Evolutionary conservation across 2,113 vertebrate genomes (phyloP).

Genomic region (Amphilophus citrinellus): DNA sequence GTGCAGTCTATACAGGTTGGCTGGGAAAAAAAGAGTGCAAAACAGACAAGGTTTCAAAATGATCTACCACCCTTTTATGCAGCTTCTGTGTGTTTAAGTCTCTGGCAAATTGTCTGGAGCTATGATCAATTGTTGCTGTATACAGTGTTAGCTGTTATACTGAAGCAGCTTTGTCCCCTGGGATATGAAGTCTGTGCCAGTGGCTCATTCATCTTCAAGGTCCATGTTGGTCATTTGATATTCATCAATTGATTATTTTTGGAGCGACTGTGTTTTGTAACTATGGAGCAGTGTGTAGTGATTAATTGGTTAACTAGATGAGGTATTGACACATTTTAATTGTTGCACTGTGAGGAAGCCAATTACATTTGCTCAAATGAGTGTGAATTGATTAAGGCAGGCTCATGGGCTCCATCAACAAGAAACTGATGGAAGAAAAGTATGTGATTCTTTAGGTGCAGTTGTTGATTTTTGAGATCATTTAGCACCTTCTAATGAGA

Average conservation of each 20-base stretch:
- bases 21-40: not conserved
- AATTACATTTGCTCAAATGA: constrained; percentile 71
- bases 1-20: not conserved
- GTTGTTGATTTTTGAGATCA: constrained; percentile 43
- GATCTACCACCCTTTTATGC: constrained; percentile 23
- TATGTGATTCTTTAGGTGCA: constrained; percentile 16
- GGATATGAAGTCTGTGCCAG: not conserved
- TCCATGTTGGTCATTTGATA: constrained; percentile 60
- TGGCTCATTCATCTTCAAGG: constrained; percentile 54
- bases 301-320: constrained; percentile 59
- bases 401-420: constrained; percentile 37
- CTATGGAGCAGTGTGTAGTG: constrained; percentile 12
- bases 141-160: not conserved
- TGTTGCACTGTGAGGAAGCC: constrained; percentile 64
- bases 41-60: not conserved
- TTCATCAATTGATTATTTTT: constrained; percentile 71
- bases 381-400: constrained; percentile 64
- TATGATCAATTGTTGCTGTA: constrained; percentile 19
- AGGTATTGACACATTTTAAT: constrained; percentile 74
- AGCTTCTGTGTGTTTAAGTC: constrained; percentile 13
- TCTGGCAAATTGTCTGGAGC: constrained; percentile 23
- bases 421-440: constrained; percentile 49
- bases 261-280: constrained; percentile 43
- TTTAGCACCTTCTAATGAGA: constrained; percentile 45
- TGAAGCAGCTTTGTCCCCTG: constrained; percentile 1